Base-by-base conservation (phyloP, 1,140 invertebrate genomes). In the Trichoplusia ni region DNA sequence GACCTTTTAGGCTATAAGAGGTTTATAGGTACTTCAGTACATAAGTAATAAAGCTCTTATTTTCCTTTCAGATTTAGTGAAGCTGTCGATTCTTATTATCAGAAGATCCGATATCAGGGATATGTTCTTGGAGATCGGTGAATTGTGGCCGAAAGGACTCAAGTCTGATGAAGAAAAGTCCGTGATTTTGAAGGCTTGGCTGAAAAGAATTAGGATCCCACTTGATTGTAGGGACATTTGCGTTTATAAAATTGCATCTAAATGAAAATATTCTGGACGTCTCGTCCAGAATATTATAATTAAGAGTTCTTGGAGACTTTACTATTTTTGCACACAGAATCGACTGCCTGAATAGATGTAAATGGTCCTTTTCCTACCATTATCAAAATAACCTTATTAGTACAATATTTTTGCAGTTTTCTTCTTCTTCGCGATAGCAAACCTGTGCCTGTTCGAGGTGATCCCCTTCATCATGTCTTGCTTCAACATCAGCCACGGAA, bases 381-480 rank as follows among this genome's bases (percentile, higher is more conserved):
- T n/a, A n/a, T n/a, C n/a, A n/a, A n/a, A n/a, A n/a, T n/a, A n/a
- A n/a, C n/a, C n/a, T n/a, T n/a, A n/a, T n/a, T n/a, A n/a, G n/a
- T n/a, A n/a, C n/a, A n/a, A n/a, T n/a, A n/a, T n/a, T n/a, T n/a
- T 59, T 59, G 8, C 56, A 59, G 59, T 27, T 5, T 62, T 21
- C 37, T 46, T 53, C 16, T 21, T 8, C 2, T 63, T 44, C 16
- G 16, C 35, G 1, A n/a, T 35, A 5, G 7, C 16, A 9, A 63
- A 44, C 27, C 11, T 63, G 46, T 0, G 8, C 4, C 4, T 42
- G 4, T 54, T 44, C 23, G 38, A 54, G 18, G 11, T 35, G 4
- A 35, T 53, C 2, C 47, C 47, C 14, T 21, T 63, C 1, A 2
- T 54, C 11, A 42, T 9, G 2, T 14, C 38, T 1, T n/a, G 9